These are phyloP conservation scores for Melipona bicolor DNA, from an alignment of 2,888 invertebrate species.

Conservation along the genomic window DNA sequence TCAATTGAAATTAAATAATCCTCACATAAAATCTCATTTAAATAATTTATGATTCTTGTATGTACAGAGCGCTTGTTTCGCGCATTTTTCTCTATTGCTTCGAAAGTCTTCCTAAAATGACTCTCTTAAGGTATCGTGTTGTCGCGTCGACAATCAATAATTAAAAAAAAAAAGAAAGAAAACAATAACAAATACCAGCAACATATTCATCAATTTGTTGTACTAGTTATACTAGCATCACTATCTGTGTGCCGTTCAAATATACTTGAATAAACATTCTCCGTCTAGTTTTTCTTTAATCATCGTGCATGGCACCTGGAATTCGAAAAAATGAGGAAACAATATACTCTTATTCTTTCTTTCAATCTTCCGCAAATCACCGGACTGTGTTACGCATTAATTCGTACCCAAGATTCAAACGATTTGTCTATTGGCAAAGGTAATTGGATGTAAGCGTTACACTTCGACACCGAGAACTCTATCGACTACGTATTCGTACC, in stretches of 20 bases:
- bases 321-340: slow-evolving; percentile 50
- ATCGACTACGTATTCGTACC: slow-evolving; percentile 93
- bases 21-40: slow-evolving; percentile 68
- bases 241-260: slow-evolving; percentile 21
- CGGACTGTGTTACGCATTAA: background rate
- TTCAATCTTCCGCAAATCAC: slow-evolving; percentile 1
- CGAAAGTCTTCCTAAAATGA: slow-evolving; percentile 32
- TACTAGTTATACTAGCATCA: slow-evolving; percentile 48
- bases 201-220: slow-evolving; percentile 37
- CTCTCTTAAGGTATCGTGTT: slow-evolving; percentile 27
- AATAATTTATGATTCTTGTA: slow-evolving; percentile 72
- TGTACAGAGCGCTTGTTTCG: slow-evolving; percentile 70
- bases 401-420: slow-evolving; percentile 9
- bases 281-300: slow-evolving; percentile 4
- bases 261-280: slow-evolving; percentile 16
- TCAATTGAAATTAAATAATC: slow-evolving; percentile 76
- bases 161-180: slow-evolving; percentile 23
- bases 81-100: slow-evolving; percentile 54
- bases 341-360: slow-evolving; percentile 11
- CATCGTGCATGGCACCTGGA: slow-evolving; percentile 70
- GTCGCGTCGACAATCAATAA: slow-evolving; percentile 39
- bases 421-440: background rate
- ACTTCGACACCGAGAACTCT: slow-evolving; percentile 94
- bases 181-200: slow-evolving; percentile 53
- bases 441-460: slow-evolving; percentile 82